Conservation (phyloP, 1,140 invertebrate species). For the Nasonia giraulti region DNA sequence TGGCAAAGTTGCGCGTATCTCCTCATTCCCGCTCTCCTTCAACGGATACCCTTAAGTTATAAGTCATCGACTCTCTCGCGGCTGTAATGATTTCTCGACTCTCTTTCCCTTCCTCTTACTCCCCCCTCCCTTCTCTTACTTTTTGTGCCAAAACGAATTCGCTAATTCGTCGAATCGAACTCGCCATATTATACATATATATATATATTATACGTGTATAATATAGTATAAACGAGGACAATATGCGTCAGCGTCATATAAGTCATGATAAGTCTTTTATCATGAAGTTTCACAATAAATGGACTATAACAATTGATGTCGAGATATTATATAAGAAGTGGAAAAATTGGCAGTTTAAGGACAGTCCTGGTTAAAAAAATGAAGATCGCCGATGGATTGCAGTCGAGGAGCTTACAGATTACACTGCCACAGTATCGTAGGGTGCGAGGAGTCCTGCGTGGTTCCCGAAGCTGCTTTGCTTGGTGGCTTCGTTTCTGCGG, state of each 20-base stretch:
- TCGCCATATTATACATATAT: conserved; percentile 19
- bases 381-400: conserved; percentile 31
- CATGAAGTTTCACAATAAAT: conserved; percentile 17
- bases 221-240: not conserved
- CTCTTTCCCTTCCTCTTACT: not conserved
- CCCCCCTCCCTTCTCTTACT: not conserved
- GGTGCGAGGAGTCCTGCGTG: conserved; percentile 91
- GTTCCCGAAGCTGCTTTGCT: conserved; percentile 77
- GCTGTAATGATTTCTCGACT: not conserved
- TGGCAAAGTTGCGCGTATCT: conserved; percentile 20
- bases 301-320: conserved; percentile 30
- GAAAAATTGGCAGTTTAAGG: conserved; percentile 48
- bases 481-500: conserved; percentile 90
- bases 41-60: not conserved
- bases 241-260: conserved; percentile 16
- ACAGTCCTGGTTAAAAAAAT: conserved; percentile 42
- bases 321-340: conserved; percentile 38
- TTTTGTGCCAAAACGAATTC: conserved; percentile 38
- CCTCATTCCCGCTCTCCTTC: too few relatives aligned
- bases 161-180: conserved; percentile 1
- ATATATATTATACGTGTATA: conserved; percentile 25
- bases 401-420: conserved; percentile 82
- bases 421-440: conserved; percentile 98
- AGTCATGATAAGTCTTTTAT: not conserved
- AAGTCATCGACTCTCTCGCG: conserved; percentile 22